A percentile compares a stretch with the other conserved stretches of the same genome.
Conservation (phyloP, 2,888 invertebrate species). For the Acronicta alni region DNA sequence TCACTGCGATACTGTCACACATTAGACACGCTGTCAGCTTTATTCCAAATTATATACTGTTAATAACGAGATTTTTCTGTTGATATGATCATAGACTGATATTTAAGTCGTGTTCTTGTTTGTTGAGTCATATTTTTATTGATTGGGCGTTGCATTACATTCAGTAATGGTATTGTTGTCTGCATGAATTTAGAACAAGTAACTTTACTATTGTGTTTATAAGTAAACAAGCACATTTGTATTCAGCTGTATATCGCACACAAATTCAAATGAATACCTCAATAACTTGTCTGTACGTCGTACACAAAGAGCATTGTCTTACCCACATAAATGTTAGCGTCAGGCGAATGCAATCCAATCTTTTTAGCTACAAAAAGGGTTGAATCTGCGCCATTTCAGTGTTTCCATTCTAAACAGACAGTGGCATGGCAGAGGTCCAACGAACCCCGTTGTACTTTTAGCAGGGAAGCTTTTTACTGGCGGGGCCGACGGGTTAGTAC, state of each 20-base stretch:
- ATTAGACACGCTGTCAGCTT: constrained; percentile 67
- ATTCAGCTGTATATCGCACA: constrained; percentile 46
- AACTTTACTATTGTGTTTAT: constrained; percentile 46
- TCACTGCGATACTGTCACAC: constrained; percentile 67
- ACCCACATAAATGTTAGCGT: constrained; percentile 68
- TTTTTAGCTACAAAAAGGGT: constrained; percentile 68
- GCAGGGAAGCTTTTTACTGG: constrained; percentile 40
- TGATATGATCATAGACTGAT: constrained; percentile 38
- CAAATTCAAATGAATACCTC: constrained; percentile 52
- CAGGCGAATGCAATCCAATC: constrained; percentile 70
- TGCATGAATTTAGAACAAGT: constrained; percentile 43
- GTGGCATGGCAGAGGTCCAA: constrained; percentile 52
- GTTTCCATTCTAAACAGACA: constrained; percentile 68
- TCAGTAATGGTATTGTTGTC: constrained; percentile 47
- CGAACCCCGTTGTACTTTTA: constrained; percentile 52
- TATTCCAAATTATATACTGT: constrained; percentile 56
- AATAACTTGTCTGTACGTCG: constrained; percentile 46
- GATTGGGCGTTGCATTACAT: constrained; percentile 36
- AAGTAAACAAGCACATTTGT: constrained; percentile 48
- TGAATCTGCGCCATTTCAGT: constrained; percentile 64
- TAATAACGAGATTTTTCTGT: constrained; percentile 45
- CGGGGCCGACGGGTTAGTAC: constrained; percentile 52
- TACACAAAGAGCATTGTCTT: constrained; percentile 68
- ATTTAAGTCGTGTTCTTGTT: constrained; percentile 34
- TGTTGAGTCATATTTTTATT: constrained; percentile 41